phyloP scores from a whole-genome alignment of 1,140 invertebrate species.

The Euura saliciscinereae region DNA sequence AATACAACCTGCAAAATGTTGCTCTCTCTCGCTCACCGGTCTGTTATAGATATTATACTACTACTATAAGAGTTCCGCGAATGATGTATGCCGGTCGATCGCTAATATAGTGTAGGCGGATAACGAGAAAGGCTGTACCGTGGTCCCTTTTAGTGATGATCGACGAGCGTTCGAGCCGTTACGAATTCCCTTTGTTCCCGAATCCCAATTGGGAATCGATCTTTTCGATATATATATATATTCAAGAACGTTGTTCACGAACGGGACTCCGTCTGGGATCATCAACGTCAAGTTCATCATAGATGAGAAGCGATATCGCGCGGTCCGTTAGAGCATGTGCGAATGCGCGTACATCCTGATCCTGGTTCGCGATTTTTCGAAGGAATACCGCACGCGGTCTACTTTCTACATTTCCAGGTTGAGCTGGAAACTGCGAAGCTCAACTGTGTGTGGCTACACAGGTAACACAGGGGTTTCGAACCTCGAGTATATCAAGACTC shows the following conservation, averaged over 20 bases:
- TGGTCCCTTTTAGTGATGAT: constrained; percentile 41
- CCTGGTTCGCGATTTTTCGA: neutral
- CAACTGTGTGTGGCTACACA: too few species aligned
- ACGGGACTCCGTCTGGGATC: neutral
- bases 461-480: neutral
- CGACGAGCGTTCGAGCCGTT: neutral
- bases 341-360: neutral
- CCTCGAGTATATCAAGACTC: neutral
- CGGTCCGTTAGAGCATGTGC: neutral
- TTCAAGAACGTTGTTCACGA: too few species aligned
- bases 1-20: constrained; percentile 52
- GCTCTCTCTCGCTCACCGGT: constrained; percentile 30
- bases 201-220: too few species aligned
- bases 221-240: too few species aligned
- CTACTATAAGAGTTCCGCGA: constrained; percentile 46
- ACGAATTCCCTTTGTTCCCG: too few species aligned
- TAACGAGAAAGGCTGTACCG: constrained; percentile 53
- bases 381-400: neutral
- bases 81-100: constrained; percentile 56
- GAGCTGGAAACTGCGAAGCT: neutral
- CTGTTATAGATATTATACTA: constrained; percentile 49
- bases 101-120: constrained; percentile 58
- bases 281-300: neutral
- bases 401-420: neutral
- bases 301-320: neutral